Evolutionary conservation across 2,888 invertebrate genomes (phyloP).

Genomic region (Caenorhabditis wallacei): DNA sequence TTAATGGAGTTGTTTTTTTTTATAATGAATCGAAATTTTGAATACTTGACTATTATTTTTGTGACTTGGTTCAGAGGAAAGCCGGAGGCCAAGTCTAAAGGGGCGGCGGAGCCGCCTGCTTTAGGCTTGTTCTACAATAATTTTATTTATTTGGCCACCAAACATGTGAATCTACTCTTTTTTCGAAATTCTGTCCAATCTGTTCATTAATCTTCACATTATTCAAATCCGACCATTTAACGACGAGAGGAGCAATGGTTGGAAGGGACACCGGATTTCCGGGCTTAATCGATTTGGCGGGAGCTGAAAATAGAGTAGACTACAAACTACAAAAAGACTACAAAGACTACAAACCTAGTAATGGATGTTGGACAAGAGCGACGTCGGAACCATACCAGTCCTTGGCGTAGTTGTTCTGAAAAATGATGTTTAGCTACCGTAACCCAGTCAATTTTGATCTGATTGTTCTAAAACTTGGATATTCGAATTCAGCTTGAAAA

Average conservation of each 20-base stretch:
- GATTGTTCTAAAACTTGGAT: neutral
- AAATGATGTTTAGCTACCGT: no score
- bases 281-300: constrained; percentile 73
- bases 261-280: constrained; percentile 77
- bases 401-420: constrained; percentile 75
- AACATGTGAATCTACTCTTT: constrained; percentile 72
- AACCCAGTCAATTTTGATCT: neutral
- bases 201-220: constrained; percentile 75
- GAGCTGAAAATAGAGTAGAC: constrained; percentile 48
- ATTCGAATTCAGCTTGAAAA: neutral
- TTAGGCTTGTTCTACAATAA: no score
- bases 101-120: no score
- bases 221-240: constrained; percentile 74
- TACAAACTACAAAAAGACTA: neutral
- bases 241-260: constrained; percentile 77
- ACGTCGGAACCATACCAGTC: constrained; percentile 78
- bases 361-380: constrained; percentile 74
- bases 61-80: no score
- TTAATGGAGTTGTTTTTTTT: no score
- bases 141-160: neutral
- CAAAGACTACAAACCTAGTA: constrained; percentile 52
- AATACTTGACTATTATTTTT: no score
- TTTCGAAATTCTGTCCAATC: constrained; percentile 79
- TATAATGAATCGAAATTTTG: no score
- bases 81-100: no score